Conservation (phyloP, 2,113 vertebrate genomes). For the Calidris pygmaea region DNA sequence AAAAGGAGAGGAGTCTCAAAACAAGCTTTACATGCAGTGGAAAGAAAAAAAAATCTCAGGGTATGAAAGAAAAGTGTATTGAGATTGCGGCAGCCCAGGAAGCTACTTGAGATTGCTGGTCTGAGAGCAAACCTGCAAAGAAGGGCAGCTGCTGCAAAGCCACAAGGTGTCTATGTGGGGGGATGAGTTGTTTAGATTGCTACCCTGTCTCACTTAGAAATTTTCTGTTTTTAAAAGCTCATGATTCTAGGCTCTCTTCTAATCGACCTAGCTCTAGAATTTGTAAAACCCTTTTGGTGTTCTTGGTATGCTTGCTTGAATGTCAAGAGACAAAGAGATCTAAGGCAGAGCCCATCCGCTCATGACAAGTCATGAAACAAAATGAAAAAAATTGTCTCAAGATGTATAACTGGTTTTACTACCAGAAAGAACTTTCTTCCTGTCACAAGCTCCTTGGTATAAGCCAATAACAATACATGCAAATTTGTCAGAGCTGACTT, state of each 20-base stretch:
- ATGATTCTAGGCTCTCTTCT: neutral
- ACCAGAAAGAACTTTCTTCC: neutral
- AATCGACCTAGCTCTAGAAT: neutral
- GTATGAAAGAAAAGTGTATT: neutral
- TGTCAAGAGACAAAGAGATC: neutral
- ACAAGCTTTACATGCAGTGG: neutral
- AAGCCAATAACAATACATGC: neutral
- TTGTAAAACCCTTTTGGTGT: neutral
- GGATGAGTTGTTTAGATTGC: neutral
- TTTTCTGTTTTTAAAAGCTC: neutral
- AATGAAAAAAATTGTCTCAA: neutral
- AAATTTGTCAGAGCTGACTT: neutral
- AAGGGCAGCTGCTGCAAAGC: neutral
- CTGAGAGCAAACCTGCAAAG: neutral
- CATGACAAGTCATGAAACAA: neutral
- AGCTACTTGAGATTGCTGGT: neutral
- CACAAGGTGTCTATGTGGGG: accelerated
- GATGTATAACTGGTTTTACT: neutral
- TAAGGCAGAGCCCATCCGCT: neutral
- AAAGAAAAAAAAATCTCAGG: neutral
- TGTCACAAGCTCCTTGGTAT: neutral
- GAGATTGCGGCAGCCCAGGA: neutral
- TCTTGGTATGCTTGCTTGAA: neutral
- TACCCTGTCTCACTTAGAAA: neutral
- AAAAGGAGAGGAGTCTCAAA: neutral